These are phyloP conservation scores for Poecilus cupreus DNA, from an alignment of 2,888 invertebrate genomes.

Conservation along the genomic window DNA sequence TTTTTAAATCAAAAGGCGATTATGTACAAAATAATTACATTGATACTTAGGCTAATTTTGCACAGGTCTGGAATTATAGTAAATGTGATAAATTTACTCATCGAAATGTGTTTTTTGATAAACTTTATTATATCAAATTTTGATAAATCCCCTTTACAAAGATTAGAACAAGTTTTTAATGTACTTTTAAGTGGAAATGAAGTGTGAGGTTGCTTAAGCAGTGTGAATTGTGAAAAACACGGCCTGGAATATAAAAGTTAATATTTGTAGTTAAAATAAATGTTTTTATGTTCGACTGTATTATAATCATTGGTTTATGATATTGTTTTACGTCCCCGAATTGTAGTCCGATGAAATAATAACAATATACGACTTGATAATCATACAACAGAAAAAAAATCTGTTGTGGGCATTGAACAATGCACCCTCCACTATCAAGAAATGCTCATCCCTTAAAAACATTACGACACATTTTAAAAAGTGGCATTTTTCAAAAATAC, in stretches of 20 bases:
- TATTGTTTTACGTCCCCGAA: too few species aligned
- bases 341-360: too few species aligned
- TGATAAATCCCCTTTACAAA: slow-evolving; percentile 13
- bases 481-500: too few species aligned
- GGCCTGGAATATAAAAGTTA: slow-evolving; percentile 12
- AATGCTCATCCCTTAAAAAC: too few species aligned
- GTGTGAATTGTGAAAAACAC: slow-evolving; percentile 36
- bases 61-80: not conserved
- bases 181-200: slow-evolving; percentile 15
- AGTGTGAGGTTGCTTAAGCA: slow-evolving; percentile 24
- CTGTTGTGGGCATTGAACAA: too few species aligned
- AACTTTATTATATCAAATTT: slow-evolving; percentile 46
- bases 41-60: slow-evolving; percentile 8
- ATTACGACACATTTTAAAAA: too few species aligned
- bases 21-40: not conserved
- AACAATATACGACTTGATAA: too few species aligned
- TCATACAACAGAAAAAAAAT: too few species aligned
- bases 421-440: too few species aligned
- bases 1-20: not conserved
- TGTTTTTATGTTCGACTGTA: too few species aligned
- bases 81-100: slow-evolving; percentile 38
- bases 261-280: not conserved
- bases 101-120: slow-evolving; percentile 33
- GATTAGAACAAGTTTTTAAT: not conserved
- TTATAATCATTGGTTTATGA: too few species aligned